Conservation (phyloP, 2,888 invertebrate species). For the Deilephila porcellus region DNA sequence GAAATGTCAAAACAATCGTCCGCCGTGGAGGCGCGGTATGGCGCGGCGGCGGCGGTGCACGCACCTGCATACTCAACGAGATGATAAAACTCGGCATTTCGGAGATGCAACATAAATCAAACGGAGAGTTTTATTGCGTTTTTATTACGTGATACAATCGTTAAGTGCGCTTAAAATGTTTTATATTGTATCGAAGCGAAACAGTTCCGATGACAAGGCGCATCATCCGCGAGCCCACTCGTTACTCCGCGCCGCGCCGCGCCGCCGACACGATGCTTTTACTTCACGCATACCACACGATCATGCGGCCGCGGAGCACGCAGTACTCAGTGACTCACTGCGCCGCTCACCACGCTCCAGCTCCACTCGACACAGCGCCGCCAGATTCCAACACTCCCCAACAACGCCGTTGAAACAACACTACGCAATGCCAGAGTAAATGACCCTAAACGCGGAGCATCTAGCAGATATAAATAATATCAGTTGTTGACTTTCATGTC, state of each 20-base stretch:
- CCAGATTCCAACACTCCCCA: slow-evolving; percentile 39
- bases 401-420: slow-evolving; percentile 60
- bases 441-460: slow-evolving; percentile 46
- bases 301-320: neutral
- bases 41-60: slow-evolving; percentile 41
- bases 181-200: slow-evolving; percentile 44
- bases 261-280: neutral
- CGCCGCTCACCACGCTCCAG: neutral
- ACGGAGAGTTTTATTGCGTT: slow-evolving; percentile 50
- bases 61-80: slow-evolving; percentile 70
- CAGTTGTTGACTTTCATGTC: slow-evolving; percentile 56
- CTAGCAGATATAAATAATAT: slow-evolving; percentile 76
- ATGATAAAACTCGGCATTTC: slow-evolving; percentile 52
- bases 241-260: slow-evolving; percentile 9
- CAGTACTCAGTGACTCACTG: neutral
- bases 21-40: neutral
- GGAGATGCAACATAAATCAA: slow-evolving; percentile 56
- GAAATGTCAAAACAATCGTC: slow-evolving; percentile 71
- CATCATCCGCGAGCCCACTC: slow-evolving; percentile 41
- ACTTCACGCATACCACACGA: neutral
- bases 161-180: slow-evolving; percentile 47
- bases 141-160: slow-evolving; percentile 52
- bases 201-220: slow-evolving; percentile 44
- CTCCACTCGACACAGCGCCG: neutral
- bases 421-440: slow-evolving; percentile 39